A percentile compares a stretch with the other conserved stretches of the same genome.
These are phyloP conservation scores for Chinchilla lanigera DNA, from an alignment of 2,113 vertebrate genomes.

Conservation along the genomic window DNA sequence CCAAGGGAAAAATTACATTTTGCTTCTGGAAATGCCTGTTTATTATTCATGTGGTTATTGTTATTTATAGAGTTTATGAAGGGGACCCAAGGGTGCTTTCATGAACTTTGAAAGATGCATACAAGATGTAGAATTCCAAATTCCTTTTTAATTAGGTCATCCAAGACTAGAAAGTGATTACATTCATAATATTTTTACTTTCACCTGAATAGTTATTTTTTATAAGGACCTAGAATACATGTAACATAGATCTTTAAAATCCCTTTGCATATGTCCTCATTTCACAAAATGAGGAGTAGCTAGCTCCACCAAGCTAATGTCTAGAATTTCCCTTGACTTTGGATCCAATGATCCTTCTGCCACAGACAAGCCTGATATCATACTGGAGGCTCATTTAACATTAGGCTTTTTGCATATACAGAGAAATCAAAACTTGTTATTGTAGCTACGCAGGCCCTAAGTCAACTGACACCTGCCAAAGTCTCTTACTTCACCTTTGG, in stretches of 20 bases:
- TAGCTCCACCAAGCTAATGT: neutral
- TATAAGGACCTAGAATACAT: slow-evolving; percentile 7
- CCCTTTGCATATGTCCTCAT: neutral
- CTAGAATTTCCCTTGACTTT: neutral
- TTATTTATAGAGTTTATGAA: slow-evolving; percentile 67
- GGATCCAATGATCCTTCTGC: neutral
- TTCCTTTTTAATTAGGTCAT: slow-evolving; percentile 68
- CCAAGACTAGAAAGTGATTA: slow-evolving; percentile 37
- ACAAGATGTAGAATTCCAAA: slow-evolving; percentile 2
- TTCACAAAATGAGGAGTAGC: slow-evolving; percentile 13
- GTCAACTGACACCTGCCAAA: neutral
- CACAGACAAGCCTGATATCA: neutral
- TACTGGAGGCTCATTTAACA: neutral
- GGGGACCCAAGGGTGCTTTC: slow-evolving; percentile 22
- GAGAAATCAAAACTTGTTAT: neutral
- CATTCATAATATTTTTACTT: slow-evolving; percentile 40
- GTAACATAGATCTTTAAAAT: neutral
- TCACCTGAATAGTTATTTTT: slow-evolving; percentile 46
- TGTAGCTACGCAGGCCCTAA: neutral
- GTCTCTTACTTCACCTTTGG: neutral
- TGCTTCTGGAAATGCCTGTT: slow-evolving; percentile 16
- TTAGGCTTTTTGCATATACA: neutral
- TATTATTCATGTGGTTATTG: slow-evolving; percentile 40
- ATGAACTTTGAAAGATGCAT: neutral
- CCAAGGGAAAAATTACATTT: slow-evolving; percentile 60